Evolutionary conservation across 2,888 invertebrate genomes (phyloP).

Genomic region (Cynaeus angustus): DNA sequence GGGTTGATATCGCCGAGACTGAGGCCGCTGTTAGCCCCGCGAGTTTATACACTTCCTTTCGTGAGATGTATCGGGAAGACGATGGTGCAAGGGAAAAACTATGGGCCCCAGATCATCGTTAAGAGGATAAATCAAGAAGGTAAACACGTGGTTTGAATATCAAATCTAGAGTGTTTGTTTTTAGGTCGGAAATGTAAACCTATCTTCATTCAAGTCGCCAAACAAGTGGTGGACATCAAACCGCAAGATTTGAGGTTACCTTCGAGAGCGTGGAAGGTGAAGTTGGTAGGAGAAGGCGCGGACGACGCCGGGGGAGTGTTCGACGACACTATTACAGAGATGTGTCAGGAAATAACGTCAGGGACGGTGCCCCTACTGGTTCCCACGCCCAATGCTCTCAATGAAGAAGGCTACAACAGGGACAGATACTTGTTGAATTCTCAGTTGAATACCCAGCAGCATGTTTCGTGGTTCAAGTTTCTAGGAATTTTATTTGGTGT

Average conservation of each 20-base stretch:
- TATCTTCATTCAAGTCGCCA: slow-evolving; percentile 78
- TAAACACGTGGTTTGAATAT: slow-evolving; percentile 30
- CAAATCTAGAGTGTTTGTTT: slow-evolving; percentile 20
- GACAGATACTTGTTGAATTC: slow-evolving; percentile 79
- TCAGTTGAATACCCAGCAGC: slow-evolving; percentile 73
- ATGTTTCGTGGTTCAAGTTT: slow-evolving; percentile 77
- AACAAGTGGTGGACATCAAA: slow-evolving; percentile 76
- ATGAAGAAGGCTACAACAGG: slow-evolving; percentile 77
- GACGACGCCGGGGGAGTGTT: slow-evolving; percentile 82
- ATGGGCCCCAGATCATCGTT: slow-evolving; percentile 79
- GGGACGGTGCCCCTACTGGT: slow-evolving; percentile 76
- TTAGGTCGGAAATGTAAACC: slow-evolving; percentile 73
- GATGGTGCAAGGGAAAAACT: slow-evolving; percentile 80
- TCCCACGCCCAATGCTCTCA: slow-evolving; percentile 77
- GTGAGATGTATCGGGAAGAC: slow-evolving; percentile 78
- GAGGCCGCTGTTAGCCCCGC: slow-evolving; percentile 74
- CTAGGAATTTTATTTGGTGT: slow-evolving; percentile 78
- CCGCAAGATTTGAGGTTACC: slow-evolving; percentile 76
- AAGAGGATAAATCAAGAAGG: slow-evolving; percentile 76
- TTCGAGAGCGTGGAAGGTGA: slow-evolving; percentile 79
- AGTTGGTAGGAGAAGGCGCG: slow-evolving; percentile 79
- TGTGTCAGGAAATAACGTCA: slow-evolving; percentile 78
- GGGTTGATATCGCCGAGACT: slow-evolving; percentile 71
- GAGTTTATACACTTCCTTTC: slow-evolving; percentile 78
- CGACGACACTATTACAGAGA: slow-evolving; percentile 81